Evolutionary conservation across 2,888 invertebrate genomes (phyloP).

Genomic region (Periphyllus acericola): DNA sequence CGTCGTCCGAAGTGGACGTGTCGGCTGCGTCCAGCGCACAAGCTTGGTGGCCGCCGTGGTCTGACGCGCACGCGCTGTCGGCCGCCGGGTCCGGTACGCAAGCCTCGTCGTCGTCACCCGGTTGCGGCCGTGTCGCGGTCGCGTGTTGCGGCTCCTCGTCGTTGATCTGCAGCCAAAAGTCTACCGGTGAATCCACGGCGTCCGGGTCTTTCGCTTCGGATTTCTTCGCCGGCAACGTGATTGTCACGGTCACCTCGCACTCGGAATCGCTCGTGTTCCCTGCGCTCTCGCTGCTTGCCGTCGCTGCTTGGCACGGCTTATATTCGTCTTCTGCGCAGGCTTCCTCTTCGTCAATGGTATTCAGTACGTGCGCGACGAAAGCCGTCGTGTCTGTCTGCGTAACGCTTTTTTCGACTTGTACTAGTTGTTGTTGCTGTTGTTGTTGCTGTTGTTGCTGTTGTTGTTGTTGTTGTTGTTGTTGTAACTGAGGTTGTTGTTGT

Average conservation of each 20-base stretch:
- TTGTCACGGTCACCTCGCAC: conserved; percentile 45
- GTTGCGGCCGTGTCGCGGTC: neutral
- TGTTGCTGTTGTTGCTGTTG: neutral
- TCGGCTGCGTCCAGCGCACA: neutral
- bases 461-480: neutral
- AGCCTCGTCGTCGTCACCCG: neutral
- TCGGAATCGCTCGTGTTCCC: neutral
- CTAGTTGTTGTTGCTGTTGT: neutral
- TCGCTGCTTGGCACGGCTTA: neutral
- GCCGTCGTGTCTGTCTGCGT: neutral
- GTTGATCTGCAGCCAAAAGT: conserved; percentile 61
- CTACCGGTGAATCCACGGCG: conserved; percentile 28
- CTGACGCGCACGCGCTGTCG: too few relatives aligned
- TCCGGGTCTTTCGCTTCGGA: neutral
- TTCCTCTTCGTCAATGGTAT: conserved; percentile 51
- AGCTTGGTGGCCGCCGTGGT: neutral
- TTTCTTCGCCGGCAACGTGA: conserved; percentile 17
- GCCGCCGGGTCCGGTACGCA: too few relatives aligned
- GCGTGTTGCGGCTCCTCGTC: neutral
- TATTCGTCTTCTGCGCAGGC: conserved; percentile 1
- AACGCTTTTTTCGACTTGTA: too few relatives aligned
- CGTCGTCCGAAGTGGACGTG: neutral
- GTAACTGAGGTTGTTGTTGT: neutral
- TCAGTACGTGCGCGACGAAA: conserved; percentile 27
- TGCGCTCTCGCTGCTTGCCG: too few relatives aligned